Conservation (phyloP, 2,888 invertebrate species). For the Rutpela maculata region DNA sequence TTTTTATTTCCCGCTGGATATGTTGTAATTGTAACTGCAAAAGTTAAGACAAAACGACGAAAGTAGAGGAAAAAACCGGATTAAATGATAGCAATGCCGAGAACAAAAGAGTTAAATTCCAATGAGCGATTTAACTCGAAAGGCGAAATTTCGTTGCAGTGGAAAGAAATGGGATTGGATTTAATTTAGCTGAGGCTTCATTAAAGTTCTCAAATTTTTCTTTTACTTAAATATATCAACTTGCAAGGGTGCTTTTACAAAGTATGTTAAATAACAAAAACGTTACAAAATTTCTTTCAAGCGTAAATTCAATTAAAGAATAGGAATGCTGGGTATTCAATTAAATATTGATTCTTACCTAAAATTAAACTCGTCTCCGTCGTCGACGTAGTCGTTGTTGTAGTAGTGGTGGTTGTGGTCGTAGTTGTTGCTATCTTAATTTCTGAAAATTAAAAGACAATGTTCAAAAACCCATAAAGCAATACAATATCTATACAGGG, state of each 20-base stretch:
- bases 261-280: not conserved
- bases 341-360: slow-evolving; percentile 52
- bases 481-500: too few species aligned
- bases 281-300: not conserved
- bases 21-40: slow-evolving; percentile 35
- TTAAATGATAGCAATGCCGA: slow-evolving; percentile 19
- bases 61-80: slow-evolving; percentile 16
- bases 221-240: slow-evolving; percentile 29
- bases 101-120: slow-evolving; percentile 30
- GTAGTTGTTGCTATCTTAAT: slow-evolving; percentile 71
- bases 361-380: slow-evolving; percentile 63
- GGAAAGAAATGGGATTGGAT: slow-evolving; percentile 30
- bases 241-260: not conserved
- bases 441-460: slow-evolving; percentile 66
- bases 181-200: slow-evolving; percentile 34
- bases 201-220: slow-evolving; percentile 36
- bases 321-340: not conserved
- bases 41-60: slow-evolving; percentile 33
- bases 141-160: slow-evolving; percentile 9
- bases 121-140: slow-evolving; percentile 10
- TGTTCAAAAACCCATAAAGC: too few species aligned
- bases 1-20: not conserved
- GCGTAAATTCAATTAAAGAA: not conserved
- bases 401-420: slow-evolving; percentile 66
- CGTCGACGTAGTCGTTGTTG: slow-evolving; percentile 60